phyloP scores from a whole-genome alignment of 2,888 invertebrate genomes.

The Dynastes grantii region DNA sequence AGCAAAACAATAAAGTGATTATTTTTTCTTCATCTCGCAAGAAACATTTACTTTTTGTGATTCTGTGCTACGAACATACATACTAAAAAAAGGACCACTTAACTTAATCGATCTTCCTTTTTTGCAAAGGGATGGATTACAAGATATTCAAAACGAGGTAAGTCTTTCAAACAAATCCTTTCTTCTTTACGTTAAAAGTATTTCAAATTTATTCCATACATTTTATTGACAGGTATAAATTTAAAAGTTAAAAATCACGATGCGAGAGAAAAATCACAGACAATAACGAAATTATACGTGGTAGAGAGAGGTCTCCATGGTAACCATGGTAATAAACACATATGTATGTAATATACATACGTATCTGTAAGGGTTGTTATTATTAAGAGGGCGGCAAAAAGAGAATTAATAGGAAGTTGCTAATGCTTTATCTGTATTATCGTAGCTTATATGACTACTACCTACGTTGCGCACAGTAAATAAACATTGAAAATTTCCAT shows the following conservation, averaged over 20 bases:
- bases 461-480: conserved; percentile 16
- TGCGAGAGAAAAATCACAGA: conserved; percentile 18
- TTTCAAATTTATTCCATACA: too few relatives aligned
- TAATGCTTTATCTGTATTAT: conserved; percentile 24
- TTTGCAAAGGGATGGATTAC: conserved; percentile 49
- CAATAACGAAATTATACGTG: conserved; percentile 28
- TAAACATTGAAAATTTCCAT: neutral
- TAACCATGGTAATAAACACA: conserved; percentile 40
- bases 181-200: neutral
- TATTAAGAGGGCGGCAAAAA: conserved; percentile 35
- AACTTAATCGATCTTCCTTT: conserved; percentile 10
- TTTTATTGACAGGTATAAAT: neutral
- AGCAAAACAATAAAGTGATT: neutral
- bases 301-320: conserved; percentile 34
- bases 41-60: conserved; percentile 35
- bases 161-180: conserved; percentile 7
- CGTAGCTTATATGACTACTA: neutral
- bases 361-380: conserved; percentile 15
- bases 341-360: conserved; percentile 3
- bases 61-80: conserved; percentile 22
- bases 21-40: neutral
- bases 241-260: neutral
- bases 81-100: neutral
- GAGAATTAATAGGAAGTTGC: conserved; percentile 15
- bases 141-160: conserved; percentile 43